phyloP scores from a whole-genome alignment of 2,113 vertebrate species.

The Dipodomys ordii region DNA sequence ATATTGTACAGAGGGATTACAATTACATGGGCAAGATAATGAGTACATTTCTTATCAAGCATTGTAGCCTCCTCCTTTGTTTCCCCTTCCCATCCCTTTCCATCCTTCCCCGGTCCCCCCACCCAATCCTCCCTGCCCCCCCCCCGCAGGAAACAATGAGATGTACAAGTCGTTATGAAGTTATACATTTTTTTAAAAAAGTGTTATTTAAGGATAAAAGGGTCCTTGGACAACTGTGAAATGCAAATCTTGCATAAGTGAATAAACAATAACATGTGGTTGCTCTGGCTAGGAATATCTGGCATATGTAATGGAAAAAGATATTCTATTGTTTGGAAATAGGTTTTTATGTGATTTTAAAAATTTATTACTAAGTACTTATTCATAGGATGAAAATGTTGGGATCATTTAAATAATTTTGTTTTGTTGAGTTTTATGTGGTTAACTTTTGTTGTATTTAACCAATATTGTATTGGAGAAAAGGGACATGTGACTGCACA shows the following conservation, averaged over 20 bases:
- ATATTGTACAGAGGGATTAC: no score
- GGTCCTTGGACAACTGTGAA: background rate
- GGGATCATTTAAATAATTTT: conserved; percentile 41
- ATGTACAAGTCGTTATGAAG: background rate
- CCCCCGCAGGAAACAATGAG: no score
- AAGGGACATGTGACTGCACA: background rate
- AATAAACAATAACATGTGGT: conserved; percentile 14
- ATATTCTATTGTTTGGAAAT: conserved; percentile 37
- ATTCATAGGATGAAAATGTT: conserved; percentile 22
- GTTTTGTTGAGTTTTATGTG: conserved; percentile 32
- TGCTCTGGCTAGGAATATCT: background rate
- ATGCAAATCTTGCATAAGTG: conserved; percentile 23
- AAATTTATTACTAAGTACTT: conserved; percentile 32
- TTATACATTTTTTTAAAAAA: background rate
- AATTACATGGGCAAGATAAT: no score
- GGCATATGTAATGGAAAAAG: conserved; percentile 40
- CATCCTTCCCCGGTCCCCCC: no score
- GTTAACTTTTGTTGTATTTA: conserved; percentile 6
- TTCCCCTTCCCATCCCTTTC: no score
- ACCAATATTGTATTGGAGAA: conserved; percentile 3
- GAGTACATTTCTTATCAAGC: no score
- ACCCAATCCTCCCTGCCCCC: no score
- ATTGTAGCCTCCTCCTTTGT: no score
- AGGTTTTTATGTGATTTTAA: conserved; percentile 49
- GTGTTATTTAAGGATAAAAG: conserved; percentile 47